These are phyloP conservation scores for Galaxea fascicularis DNA, from an alignment of 92 coral and sea anemone genomes.

Conservation along the genomic window DNA sequence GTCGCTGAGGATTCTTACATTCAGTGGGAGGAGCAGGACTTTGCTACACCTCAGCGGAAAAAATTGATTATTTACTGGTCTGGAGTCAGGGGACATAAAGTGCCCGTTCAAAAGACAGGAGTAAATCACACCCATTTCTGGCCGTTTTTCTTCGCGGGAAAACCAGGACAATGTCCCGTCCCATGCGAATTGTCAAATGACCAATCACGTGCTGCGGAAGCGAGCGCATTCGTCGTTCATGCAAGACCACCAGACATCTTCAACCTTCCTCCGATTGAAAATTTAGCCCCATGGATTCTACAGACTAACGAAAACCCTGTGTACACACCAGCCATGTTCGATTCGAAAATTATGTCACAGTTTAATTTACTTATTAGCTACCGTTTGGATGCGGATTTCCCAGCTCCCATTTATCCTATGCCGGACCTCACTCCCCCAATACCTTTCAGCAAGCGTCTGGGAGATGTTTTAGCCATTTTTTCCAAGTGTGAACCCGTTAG, in stretches of 20 bases:
- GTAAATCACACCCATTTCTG: constrained; percentile 91
- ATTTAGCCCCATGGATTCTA: constrained; percentile 93
- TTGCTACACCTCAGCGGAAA: constrained; percentile 61
- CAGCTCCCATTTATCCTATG: constrained; percentile 90
- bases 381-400: constrained; percentile 95
- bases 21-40: constrained; percentile 63
- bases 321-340: constrained; percentile 81
- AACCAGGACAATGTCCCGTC: constrained; percentile 87
- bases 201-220: constrained; percentile 77
- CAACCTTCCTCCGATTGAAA: constrained; percentile 90
- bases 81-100: constrained; percentile 81
- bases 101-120: constrained; percentile 81
- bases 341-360: constrained; percentile 79
- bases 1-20: constrained; percentile 11
- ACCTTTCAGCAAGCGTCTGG: constrained; percentile 79
- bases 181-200: constrained; percentile 91
- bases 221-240: constrained; percentile 95
- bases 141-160: constrained; percentile 98
- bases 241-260: constrained; percentile 87
- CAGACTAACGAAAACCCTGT: constrained; percentile 96
- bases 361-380: constrained; percentile 85
- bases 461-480: constrained; percentile 79
- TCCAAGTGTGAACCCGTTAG: constrained; percentile 94
- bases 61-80: constrained; percentile 90
- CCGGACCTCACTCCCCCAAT: constrained; percentile 84